Evolutionary conservation across 2,113 vertebrate genomes (phyloP).

Genomic region (Lota lota): DNA sequence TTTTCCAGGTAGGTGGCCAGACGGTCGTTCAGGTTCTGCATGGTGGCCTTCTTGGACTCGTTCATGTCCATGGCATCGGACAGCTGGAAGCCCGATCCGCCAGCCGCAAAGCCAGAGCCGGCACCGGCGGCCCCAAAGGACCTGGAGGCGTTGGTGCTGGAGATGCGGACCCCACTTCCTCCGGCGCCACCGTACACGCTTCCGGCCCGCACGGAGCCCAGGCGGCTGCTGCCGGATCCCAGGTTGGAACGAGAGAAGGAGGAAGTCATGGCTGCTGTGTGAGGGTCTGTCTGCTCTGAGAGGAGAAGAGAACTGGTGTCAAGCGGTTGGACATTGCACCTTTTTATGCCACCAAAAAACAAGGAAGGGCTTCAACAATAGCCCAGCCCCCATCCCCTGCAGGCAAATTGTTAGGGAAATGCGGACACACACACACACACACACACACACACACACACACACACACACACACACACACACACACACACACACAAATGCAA

Average conservation of each 20-base stretch:
- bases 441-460: too few species aligned
- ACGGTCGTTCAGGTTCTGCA: slow-evolving; percentile 77
- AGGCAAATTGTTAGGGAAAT: not conserved
- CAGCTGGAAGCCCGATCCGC: not conserved
- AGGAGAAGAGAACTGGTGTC: slow-evolving; percentile 14
- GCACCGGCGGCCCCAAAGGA: not conserved
- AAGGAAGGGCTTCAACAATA: slow-evolving; percentile 20
- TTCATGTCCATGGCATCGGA: slow-evolving; percentile 16
- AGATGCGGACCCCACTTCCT: slow-evolving; percentile 37
- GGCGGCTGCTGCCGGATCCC: not conserved
- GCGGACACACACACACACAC: not conserved
- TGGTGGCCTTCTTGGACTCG: slow-evolving; percentile 65
- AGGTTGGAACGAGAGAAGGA: not conserved
- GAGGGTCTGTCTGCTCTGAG: slow-evolving; percentile 31
- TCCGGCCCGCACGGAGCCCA: slow-evolving; percentile 15
- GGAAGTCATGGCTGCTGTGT: slow-evolving; percentile 24
- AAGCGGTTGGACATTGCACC: not conserved
- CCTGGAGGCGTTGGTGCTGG: slow-evolving; percentile 16
- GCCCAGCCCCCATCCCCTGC: not conserved
- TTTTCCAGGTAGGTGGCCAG: slow-evolving; percentile 71
- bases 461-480: too few species aligned
- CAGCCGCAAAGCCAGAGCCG: not conserved
- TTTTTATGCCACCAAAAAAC: slow-evolving; percentile 34
- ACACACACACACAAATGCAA: too few species aligned
- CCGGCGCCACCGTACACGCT: slow-evolving; percentile 63